Percentiles rank a stretch among this genome's conserved stretches.
Conservation (phyloP, 2,113 vertebrate species). For the Telmatochromis sp. region DNA sequence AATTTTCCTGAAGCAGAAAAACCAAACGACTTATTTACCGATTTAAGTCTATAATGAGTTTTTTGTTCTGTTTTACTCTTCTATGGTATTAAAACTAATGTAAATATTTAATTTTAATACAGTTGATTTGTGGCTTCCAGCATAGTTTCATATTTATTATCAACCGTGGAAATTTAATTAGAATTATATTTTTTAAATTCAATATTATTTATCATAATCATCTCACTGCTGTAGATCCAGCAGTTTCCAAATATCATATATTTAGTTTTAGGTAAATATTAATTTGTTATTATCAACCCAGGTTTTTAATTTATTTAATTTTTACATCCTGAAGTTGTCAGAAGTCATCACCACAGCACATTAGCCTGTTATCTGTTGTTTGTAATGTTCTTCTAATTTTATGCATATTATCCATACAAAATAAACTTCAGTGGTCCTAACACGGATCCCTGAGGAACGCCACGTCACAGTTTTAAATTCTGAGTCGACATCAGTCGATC, state of each 20-base stretch:
- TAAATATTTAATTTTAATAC: not conserved
- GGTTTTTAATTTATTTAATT: not conserved
- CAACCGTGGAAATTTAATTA: not conserved
- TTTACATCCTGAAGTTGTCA: not conserved
- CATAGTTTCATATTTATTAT: not conserved
- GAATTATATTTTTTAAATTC: not conserved
- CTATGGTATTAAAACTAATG: not conserved
- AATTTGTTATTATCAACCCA: not conserved
- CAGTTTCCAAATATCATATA: not conserved
- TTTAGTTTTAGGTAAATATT: not conserved
- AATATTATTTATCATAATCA: not conserved
- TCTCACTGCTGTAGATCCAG: not conserved
- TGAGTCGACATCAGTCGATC: not conserved
- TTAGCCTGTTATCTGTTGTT: not conserved
- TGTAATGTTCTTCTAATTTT: not conserved
- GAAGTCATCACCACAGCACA: not conserved
- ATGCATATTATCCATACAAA: not conserved
- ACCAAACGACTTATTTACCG: not conserved
- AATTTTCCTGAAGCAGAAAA: not conserved
- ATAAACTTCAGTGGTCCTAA: not conserved
- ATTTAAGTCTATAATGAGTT: not conserved
- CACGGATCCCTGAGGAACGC: fast-evolving
- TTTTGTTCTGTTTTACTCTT: not conserved
- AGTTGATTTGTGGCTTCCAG: not conserved
- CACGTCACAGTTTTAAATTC: fast-evolving